Percentiles rank a stretch among this genome's conserved stretches.
Evolutionary conservation across 2,113 vertebrate species (phyloP).

Genomic region (Bolborhynchus lineola): DNA sequence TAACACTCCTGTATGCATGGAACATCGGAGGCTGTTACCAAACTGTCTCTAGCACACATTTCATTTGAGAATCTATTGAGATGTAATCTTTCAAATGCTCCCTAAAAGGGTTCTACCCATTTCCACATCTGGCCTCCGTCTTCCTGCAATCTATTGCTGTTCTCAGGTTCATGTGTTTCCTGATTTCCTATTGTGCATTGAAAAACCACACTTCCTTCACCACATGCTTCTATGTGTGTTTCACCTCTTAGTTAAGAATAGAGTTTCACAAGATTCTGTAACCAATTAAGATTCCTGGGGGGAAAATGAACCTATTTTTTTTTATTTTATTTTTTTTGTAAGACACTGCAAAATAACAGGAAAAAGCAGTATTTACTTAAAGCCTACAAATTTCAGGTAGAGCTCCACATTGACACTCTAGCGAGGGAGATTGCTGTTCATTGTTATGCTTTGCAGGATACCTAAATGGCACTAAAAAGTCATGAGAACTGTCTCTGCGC

Average conservation of each 20-base stretch:
- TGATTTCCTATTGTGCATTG: constrained; percentile 33
- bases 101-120: neutral
- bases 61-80: neutral
- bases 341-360: neutral
- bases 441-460: neutral
- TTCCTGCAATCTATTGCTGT: neutral
- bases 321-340: neutral
- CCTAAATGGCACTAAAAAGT: neutral
- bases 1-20: neutral
- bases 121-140: constrained; percentile 35
- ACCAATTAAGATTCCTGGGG: neutral
- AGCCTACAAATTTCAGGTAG: neutral
- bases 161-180: constrained; percentile 21
- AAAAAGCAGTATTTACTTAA: neutral
- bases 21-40: neutral
- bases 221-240: neutral
- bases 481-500: neutral
- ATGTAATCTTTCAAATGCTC: neutral
- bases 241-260: neutral
- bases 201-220: neutral
- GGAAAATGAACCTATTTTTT: neutral
- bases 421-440: neutral
- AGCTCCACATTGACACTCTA: neutral
- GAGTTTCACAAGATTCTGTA: neutral
- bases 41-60: neutral